A percentile compares a stretch with the other conserved stretches of the same genome.
Conservation (phyloP, 2,113 vertebrate species). For the Rallus limicola region DNA sequence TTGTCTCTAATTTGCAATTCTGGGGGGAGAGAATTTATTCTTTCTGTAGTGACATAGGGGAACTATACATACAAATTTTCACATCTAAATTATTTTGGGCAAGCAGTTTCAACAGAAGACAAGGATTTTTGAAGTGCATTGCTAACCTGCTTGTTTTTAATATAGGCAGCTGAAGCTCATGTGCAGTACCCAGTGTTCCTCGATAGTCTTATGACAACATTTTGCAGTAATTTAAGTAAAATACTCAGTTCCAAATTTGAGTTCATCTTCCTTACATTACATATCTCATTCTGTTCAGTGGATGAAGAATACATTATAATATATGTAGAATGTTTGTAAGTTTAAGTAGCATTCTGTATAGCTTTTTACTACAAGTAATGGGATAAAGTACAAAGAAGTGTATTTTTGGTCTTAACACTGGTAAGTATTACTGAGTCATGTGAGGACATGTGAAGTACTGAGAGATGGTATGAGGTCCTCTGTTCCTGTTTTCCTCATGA, state of each 20-base stretch:
- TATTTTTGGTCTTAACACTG: neutral
- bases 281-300: neutral
- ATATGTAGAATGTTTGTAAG: neutral
- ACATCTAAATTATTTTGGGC: neutral
- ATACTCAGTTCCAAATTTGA: neutral
- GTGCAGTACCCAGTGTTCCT: neutral
- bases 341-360: neutral
- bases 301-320: neutral
- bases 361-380: neutral
- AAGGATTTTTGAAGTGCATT: neutral
- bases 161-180: neutral
- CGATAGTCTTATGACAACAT: neutral
- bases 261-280: neutral
- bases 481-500: neutral
- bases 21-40: neutral
- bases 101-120: neutral
- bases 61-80: neutral
- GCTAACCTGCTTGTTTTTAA: neutral
- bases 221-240: neutral
- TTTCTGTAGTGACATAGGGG: neutral
- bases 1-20: neutral
- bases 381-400: neutral
- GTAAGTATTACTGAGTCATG: neutral
- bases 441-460: neutral
- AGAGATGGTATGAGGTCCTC: neutral